Evolutionary conservation across 2,797 vertebrate species (phyloP).

Genomic region (Pachyuromys duprasi): DNA sequence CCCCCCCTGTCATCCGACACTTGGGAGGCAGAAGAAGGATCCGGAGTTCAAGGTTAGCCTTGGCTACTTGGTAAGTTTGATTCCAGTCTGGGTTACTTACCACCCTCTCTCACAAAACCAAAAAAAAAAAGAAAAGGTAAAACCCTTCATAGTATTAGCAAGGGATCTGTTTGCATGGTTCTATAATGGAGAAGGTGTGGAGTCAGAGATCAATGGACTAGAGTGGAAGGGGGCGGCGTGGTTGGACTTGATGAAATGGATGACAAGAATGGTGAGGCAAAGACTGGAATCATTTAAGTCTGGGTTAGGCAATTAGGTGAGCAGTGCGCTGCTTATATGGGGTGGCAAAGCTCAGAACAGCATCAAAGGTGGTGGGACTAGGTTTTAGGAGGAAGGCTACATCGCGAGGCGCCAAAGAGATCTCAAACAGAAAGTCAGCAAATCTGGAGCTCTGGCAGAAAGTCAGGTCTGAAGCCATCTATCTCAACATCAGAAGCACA

Average conservation of each 20-base stretch:
- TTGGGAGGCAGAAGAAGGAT: background rate
- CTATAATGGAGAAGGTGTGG: background rate
- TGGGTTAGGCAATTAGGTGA: background rate
- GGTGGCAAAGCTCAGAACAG: background rate
- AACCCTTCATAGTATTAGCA: background rate
- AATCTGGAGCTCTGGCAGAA: background rate
- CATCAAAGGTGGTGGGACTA: background rate
- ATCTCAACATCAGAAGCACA: background rate
- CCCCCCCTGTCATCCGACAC: background rate
- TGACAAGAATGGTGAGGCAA: background rate
- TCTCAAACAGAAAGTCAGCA: background rate
- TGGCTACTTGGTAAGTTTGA: background rate
- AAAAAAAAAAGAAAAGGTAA: background rate
- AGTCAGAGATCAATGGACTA: background rate
- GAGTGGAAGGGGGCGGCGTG: background rate
- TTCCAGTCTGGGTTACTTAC: background rate
- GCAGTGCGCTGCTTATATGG: background rate
- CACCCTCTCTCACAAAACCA: background rate
- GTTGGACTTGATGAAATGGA: background rate
- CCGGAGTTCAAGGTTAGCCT: background rate
- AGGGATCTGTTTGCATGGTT: background rate
- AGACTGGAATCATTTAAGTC: background rate
- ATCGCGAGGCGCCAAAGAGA: background rate
- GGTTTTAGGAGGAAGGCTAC: background rate
- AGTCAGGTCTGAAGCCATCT: background rate